Base-by-base conservation (phyloP, 1,140 invertebrate species). In the Bombus sibiricus region DNA sequence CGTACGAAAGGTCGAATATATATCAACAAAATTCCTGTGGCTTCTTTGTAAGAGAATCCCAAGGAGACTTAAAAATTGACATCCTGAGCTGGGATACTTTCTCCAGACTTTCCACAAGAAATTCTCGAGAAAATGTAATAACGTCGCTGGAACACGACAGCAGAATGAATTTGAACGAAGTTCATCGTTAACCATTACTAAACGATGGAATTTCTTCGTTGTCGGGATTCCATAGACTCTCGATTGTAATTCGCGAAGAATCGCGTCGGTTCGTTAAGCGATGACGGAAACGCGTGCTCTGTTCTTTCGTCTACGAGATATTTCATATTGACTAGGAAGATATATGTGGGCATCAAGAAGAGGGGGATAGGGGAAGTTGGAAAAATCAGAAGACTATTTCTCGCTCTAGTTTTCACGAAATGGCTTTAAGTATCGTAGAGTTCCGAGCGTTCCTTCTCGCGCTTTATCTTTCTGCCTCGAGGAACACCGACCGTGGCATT, bases 381-480 rank as follows among this genome's bases (percentile, higher is more conserved):
- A 10, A 41, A 69, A 85, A 85, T 80, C 83, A 53, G 57, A 22
- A 39, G 68, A 80, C 68, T 57, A 64, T 85, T 85, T 85, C 72
- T 85, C 83, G 83, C 83, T 73, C 68, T 77, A 85, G 68, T 85
- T 85, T 85, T 3, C 68, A 57, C 68, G 77, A 39, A 57, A 59
- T 71, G 62, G 71, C 10, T 73, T 75, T 81, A 85, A 85, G 78
- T 66, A 81, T 75, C 71, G 78, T 25, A 43, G 71, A 53, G 57
- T 85, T 79, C 71, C 84, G 78, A 64, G 47, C 62, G 78, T 81
- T 75, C 43, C 62, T 81, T 53, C 34, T 73, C 79, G 71, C 53
- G 76, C 47, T 78, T 88, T 90, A 90, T 90, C 89, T 90, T 82
- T 81, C 75, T 83, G 83, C 62, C 64, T 37, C 39, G 69, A 75